Base-by-base conservation (phyloP, 1,140 invertebrate genomes). In the Portunus trituberculatus region DNA sequence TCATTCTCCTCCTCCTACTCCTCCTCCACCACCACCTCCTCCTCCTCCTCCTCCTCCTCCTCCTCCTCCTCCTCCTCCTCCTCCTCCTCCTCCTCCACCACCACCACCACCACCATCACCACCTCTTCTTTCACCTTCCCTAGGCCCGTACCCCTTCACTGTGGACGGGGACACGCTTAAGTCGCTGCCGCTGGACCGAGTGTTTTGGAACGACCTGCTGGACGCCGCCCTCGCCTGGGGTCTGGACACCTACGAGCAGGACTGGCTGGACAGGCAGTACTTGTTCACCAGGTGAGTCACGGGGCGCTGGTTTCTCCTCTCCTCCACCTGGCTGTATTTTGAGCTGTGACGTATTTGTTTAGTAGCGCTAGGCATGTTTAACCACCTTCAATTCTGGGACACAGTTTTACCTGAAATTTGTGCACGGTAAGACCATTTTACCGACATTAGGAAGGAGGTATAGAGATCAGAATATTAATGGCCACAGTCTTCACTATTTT, bases 161-260 rank as follows among this genome's bases (percentile, higher is more conserved):
- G 39, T 94, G 28, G 93, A 94, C 48, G 46, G 48, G 16, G 86
- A 52, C 25, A 86, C 39, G 0, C 39, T 25, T 0, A 94, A 89
- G 93, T 39, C 95, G 6, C 87, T 96, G 12, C 95, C 95, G 28
- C 59, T 94, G 29, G 95, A 96, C 16, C 25, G 76, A 67, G 59
- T 20, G n/a, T 96, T 96, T 32, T 96, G 95, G 95, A 84, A 94
- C 32, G 67, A 96, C 89, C 82, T 96, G 14, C 46, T 96, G 16
- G 76, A 96, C 67, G 88, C 91, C 25, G 93, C 95, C 25, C 16
- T 59, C 28, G 28, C 88, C 14, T 96, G 95, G 95, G 95, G 95
- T 45, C 76, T 96, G 28, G 93, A 32, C 16, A 92, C 93, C 12
- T 96, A 96, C 46, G 93, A 96, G 25, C 93, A 94, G 86, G 93